Base-by-base conservation (phyloP, 2,888 invertebrate species). In the Dermolepida albohirtum region DNA sequence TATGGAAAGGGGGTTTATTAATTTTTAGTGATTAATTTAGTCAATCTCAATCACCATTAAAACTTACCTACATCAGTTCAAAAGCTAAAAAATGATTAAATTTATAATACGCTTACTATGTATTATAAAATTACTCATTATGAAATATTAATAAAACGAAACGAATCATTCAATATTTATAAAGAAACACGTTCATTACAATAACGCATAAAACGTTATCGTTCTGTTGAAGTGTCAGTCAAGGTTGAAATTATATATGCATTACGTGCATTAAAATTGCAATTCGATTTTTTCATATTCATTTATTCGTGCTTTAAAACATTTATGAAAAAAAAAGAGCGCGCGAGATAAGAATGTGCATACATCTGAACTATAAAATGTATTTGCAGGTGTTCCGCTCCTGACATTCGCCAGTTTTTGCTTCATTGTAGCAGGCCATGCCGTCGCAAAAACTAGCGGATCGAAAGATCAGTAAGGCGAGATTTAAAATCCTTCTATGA, bases 271-370 rank as follows among this genome's bases (percentile, higher is more conserved):
- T 44, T 59, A 59, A 59, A 14, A 22, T 44, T 12, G 59, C 59
- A 27, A 27, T 59, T 44, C 8, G 12, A 10, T 44, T 16, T 43
- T 59, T 44, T 29, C 44, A 10, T 14, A 47, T 59, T 59, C 44
- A 59, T 59, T 44, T 59, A 59, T 44, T 59, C 59, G 11, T 7
- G 34, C 29, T 57, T 22, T 44, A 44, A 59, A 59, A 59, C 44
- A 8, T 12, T 40, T 14, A 55, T 40, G 40, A 17, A 29, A 17
- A 27, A 29, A 17, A 12, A 27, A 44, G 11, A 14, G 10, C 12
- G 14, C 5, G 10, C 27, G 22, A 27, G 27, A 27, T n/a, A 59
- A 8, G 27, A 44, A 47, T 34, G 34, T 34, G 34, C 10, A 34
- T 34, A 34, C 34, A 34, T 34, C 34, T 10, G 8, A 34, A 34